Evolutionary conservation across 2,113 vertebrate species (phyloP).

Genomic region (Manacus vitellinus): DNA sequence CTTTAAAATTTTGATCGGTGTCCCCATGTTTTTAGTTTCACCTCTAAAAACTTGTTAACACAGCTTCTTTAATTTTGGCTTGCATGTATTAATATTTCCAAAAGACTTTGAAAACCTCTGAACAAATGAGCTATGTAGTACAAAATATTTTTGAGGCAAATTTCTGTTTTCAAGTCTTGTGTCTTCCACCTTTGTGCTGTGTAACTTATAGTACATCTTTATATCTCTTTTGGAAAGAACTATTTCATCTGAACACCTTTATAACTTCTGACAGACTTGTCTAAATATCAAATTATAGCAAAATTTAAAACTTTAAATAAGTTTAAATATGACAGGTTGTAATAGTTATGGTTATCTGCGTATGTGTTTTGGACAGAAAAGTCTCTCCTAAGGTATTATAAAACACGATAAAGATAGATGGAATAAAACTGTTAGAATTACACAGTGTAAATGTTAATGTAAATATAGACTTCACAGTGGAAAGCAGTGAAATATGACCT

Average conservation of each 20-base stretch:
- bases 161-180: neutral
- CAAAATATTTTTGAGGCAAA: neutral
- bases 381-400: neutral
- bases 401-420: neutral
- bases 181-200: neutral
- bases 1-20: neutral
- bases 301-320: neutral
- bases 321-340: neutral
- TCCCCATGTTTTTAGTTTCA: neutral
- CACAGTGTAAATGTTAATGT: neutral
- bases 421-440: neutral
- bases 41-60: neutral
- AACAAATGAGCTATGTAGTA: neutral
- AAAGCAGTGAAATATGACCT: neutral
- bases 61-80: neutral
- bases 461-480: neutral
- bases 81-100: neutral
- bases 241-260: neutral
- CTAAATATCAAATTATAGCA: neutral
- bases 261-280: neutral
- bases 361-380: neutral
- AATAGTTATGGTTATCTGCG: neutral
- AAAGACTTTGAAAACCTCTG: neutral
- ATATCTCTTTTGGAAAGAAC: neutral
- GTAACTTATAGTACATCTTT: neutral